Evolutionary conservation across 2,888 invertebrate species (phyloP).

Genomic region (Azorinus chamasolen): DNA sequence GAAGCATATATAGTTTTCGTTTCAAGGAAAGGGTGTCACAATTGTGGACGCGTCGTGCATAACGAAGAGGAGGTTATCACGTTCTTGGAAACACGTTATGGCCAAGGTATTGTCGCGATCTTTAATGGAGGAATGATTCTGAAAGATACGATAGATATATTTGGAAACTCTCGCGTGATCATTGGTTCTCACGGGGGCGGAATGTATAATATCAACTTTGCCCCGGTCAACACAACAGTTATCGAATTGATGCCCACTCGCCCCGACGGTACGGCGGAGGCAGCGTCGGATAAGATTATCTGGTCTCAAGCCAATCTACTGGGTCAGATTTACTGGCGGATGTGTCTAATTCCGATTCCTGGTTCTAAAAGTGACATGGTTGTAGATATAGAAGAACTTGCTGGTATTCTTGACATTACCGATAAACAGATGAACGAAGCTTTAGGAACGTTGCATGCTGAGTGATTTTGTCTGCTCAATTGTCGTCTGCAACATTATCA

Average conservation of each 20-base stretch:
- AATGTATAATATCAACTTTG: conserved; percentile 32
- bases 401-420: conserved; percentile 4
- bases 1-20: conserved; percentile 15
- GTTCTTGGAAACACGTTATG: conserved; percentile 15
- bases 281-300: conserved; percentile 24
- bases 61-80: conserved; percentile 4
- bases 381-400: conserved; percentile 4
- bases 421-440: too few species aligned
- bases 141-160: conserved; percentile 9
- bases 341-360: background rate
- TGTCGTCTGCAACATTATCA: too few species aligned
- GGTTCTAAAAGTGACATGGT: conserved; percentile 4
- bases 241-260: conserved; percentile 39
- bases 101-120: background rate
- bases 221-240: conserved; percentile 14
- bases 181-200: conserved; percentile 31
- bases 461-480: too few species aligned
- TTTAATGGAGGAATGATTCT: conserved; percentile 20
- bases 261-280: conserved; percentile 17
- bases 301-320: conserved; percentile 29
- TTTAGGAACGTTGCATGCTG: too few species aligned
- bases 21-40: conserved; percentile 19
- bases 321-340: conserved; percentile 31
- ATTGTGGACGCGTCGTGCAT: conserved; percentile 18
- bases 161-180: conserved; percentile 18